Conservation (phyloP, 2,888 invertebrate species). For the Pasiphila rectangulata region DNA sequence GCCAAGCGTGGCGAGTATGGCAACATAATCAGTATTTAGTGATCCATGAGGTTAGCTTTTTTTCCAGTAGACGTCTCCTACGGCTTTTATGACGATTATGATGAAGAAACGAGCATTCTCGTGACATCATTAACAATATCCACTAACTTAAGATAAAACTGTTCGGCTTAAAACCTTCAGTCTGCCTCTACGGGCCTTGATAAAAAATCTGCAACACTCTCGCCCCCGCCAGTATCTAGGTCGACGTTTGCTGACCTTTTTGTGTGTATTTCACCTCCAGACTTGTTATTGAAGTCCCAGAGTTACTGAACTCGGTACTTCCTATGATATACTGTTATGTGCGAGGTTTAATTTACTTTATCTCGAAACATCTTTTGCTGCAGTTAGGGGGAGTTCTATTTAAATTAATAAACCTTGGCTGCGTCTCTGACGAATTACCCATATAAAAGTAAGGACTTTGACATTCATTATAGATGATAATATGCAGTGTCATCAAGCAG, state of each 20-base stretch:
- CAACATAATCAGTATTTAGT: too few species aligned
- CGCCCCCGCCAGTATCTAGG: conserved; percentile 55
- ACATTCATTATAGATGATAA: too few species aligned
- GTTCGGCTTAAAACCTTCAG: neutral
- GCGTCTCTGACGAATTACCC: too few species aligned
- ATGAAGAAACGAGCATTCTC: too few species aligned
- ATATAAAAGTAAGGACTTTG: too few species aligned
- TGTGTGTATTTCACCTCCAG: conserved; percentile 53
- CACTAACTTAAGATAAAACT: neutral
- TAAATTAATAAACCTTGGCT: conserved; percentile 3
- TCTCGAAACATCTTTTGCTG: conserved; percentile 9
- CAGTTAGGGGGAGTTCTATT: conserved; percentile 7
- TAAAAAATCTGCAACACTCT: conserved; percentile 6
- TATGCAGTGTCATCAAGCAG: too few species aligned
- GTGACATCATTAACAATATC: too few species aligned
- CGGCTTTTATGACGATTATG: too few species aligned
- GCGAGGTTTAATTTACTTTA: conserved; percentile 31
- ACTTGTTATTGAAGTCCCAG: conserved; percentile 46
- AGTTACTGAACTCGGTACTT: conserved; percentile 41
- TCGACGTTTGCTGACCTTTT: conserved; percentile 60
- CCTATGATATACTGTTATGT: conserved; percentile 37
- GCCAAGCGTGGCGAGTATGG: too few species aligned
- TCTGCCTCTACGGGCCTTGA: conserved; percentile 7
- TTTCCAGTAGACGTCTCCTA: too few species aligned
- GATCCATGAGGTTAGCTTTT: too few species aligned